Base-by-base conservation (phyloP, 2,113 vertebrate genomes). In the Poicephalus gulielmi region DNA sequence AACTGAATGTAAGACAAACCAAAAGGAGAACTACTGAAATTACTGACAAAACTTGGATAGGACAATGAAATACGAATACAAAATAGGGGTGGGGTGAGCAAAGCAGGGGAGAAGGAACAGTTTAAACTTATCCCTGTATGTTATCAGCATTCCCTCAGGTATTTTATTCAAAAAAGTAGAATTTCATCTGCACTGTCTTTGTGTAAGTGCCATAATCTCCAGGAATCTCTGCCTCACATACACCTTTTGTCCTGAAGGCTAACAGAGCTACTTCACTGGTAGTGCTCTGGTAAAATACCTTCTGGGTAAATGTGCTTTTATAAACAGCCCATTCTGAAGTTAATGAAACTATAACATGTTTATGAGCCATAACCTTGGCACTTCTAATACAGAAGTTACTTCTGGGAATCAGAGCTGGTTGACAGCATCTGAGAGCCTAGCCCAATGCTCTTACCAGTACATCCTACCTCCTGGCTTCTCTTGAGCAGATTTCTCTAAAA, bases 91-190 rank as follows among this genome's bases (percentile, higher is more conserved):
- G 27, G 50, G 47, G 43, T 52, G 37, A 79, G 55, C 0, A 0
- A 44, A 76, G 44, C 43, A 64, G 69, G 60, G 44, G 23, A 77
- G 17, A 90, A 86, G 44, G 57, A 95, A 68, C n/a, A 57, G 62
- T 86, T 94, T 82, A 69, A 82, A 84, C 59, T 83, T 84, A 88
- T 77, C 83, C 53, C 55, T 50, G 31, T 22, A 2, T 60, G 79
- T 90, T 90, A 96, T 64, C 78, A 93, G 47, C 73, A 75, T 86
- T 76, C 91, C 91, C 81, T 83, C 12, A 2, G 74, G 88, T 70
- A 91, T 63, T 70, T 94, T 73, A 43, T 83, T 86, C 67, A 83
- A 63, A 85, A 82, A 83, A 49, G 49, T 39, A 83, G 59, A 79
- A 94, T 84, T 94, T 69, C 87, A 79, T 77, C 78, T 89, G 44